These are phyloP conservation scores for Spodoptera frugiperda DNA, from an alignment of 1,140 invertebrate species.

Conservation along the genomic window DNA sequence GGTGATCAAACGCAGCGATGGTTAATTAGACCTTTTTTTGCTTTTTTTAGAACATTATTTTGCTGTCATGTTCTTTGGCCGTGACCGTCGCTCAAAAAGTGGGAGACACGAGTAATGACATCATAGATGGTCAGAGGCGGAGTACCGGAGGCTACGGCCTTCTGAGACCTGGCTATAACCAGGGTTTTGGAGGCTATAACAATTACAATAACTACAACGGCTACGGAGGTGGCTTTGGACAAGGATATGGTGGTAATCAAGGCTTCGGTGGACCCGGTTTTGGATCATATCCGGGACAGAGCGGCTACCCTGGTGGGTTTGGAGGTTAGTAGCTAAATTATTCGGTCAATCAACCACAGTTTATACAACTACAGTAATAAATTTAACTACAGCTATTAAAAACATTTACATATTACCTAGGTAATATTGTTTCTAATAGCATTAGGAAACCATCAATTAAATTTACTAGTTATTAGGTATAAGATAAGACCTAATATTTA, in stretches of 20 bases:
- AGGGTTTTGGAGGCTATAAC: conserved; percentile 53
- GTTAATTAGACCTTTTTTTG: conserved; percentile 36
- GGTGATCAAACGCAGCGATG: conserved; percentile 25
- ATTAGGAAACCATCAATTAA: too few species aligned
- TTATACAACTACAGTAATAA: too few species aligned
- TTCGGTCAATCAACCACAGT: too few species aligned
- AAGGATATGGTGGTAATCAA: conserved; percentile 51
- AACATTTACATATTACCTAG: too few species aligned
- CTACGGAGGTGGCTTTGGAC: conserved; percentile 47
- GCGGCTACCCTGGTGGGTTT: conserved; percentile 39
- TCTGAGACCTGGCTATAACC: conserved; percentile 66
- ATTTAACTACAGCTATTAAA: too few species aligned
- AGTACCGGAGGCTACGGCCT: conserved; percentile 70
- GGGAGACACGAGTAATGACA: conserved; percentile 55
- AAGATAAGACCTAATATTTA: too few species aligned
- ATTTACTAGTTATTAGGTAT: too few species aligned
- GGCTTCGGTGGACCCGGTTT: conserved; percentile 6
- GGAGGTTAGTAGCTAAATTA: conserved; percentile 8
- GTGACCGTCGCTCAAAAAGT: conserved; percentile 58
- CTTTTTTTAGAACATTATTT: conserved; percentile 67
- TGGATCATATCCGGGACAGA: conserved; percentile 31
- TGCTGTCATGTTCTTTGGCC: conserved; percentile 63
- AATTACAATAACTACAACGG: conserved; percentile 43
- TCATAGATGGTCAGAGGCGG: conserved; percentile 55
- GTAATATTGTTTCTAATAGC: too few species aligned